Evolutionary conservation across 2,888 invertebrate species (phyloP).

Genomic region (Tethea ocularis): DNA sequence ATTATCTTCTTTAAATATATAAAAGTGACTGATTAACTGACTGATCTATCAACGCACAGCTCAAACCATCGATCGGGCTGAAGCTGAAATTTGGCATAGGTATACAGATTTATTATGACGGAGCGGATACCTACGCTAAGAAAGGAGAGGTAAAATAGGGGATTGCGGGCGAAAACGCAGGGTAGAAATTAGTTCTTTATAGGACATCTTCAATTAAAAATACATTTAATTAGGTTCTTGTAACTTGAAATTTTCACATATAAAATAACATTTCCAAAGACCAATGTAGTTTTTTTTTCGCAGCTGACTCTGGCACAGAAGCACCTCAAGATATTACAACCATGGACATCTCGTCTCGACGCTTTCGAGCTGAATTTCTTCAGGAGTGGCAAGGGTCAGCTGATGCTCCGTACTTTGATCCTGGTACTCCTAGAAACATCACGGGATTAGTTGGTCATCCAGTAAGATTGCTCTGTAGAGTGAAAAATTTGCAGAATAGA

Average conservation of each 20-base stretch:
- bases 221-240: no score
- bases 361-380: constrained; percentile 73
- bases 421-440: constrained; percentile 90
- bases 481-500: constrained; percentile 93
- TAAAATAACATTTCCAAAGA: background rate
- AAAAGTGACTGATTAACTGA: no score
- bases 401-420: constrained; percentile 91
- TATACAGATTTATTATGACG: no score
- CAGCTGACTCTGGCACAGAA: constrained; percentile 84
- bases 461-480: constrained; percentile 91
- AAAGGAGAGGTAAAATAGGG: no score
- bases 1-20: no score
- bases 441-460: constrained; percentile 94
- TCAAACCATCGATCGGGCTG: no score
- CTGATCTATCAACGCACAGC: no score
- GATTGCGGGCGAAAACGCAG: no score
- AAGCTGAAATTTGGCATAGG: no score
- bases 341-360: constrained; percentile 70
- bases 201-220: no score
- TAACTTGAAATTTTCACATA: background rate
- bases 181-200: no score
- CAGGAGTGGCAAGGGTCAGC: constrained; percentile 71
- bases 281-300: constrained; percentile 9
- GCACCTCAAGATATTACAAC: constrained; percentile 82
- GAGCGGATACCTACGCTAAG: no score